Evolutionary conservation across 2,797 vertebrate genomes (phyloP), one percentile per base, ranked within the genome.

Genomic region (Sebastes cheni): DNA sequence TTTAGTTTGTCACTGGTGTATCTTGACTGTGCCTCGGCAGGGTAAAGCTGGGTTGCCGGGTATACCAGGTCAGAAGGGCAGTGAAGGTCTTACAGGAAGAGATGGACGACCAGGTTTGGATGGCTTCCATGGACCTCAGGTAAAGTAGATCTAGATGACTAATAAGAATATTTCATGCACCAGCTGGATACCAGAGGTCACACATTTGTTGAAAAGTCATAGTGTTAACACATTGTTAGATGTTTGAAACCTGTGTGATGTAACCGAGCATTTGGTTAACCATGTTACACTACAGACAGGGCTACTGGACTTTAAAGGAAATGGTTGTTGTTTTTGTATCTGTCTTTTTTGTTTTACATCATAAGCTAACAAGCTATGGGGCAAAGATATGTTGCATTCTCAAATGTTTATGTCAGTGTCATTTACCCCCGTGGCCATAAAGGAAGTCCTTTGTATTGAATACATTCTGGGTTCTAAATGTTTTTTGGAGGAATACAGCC

Each of bases 61-160:
- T 5, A 32, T 87, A 1, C 92, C 92, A 0, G 98, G 98, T 59
- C 82, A 75, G 4, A 97, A 97, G 95, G 98, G 80, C 3, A 90
- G 14, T 55, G 94, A 1, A 18, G 96, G 96, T 23, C 18, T 65
- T 36, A 55, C 76, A 91, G 98, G 98, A 1, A 67, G 79, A 75
- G 97, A 97, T 0, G 98, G 98, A 2, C 96, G 89, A 2, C 95
- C 97, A 0, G 98, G 98, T 10, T 77, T 97, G 89, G 96, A 97
- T 2, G 98, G 98, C 10, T 95, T 96, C 54, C 95, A 95, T 0
- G 98, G 98, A 81, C 95, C 96, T 8, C 95, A 95, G 95, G 98
- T 99, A 90, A 75, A 86, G 70, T 16, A 58, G 2, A 50, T 16
- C 29, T 34, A 9, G 1, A 68, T 27, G 8, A 78, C 30, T 62